These are phyloP conservation scores for Spodoptera frugiperda DNA, from an alignment of 1,140 invertebrate species.

Conservation along the genomic window DNA sequence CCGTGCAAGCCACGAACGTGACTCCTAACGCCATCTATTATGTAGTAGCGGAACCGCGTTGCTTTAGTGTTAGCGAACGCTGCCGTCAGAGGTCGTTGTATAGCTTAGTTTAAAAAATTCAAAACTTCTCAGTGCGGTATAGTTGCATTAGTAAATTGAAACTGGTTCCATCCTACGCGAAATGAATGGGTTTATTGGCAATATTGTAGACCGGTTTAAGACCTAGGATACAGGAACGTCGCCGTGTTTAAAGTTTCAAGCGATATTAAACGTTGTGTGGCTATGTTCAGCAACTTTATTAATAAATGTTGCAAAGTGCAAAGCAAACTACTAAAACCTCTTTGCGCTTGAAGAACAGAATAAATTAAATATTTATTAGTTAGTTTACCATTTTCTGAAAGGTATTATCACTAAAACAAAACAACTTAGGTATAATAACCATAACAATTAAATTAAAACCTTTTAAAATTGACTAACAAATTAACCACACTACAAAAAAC, in stretches of 20 bases:
- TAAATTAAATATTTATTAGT: not conserved
- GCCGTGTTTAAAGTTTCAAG: not conserved
- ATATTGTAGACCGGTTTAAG: conserved; percentile 32
- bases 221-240: conserved; percentile 19
- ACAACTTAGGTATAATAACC: not conserved
- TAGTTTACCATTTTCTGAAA: not conserved
- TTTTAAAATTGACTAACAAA: not conserved
- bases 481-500: not conserved
- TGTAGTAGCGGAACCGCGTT: conserved; percentile 63
- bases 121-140: conserved; percentile 30
- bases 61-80: conserved; percentile 16
- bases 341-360: not conserved
- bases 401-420: too few species aligned
- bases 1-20: conserved; percentile 12
- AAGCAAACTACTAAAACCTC: conserved; percentile 2
- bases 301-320: conserved; percentile 37
- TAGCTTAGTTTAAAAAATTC: conserved; percentile 52
- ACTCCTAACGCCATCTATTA: conserved; percentile 70
- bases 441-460: not conserved
- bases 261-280: conserved; percentile 19
- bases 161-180: conserved; percentile 49
- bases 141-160: conserved; percentile 44
- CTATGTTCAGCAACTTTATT: conserved; percentile 34
- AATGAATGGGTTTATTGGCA: conserved; percentile 45
- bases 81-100: conserved; percentile 37